Conservation (phyloP, 1,140 invertebrate genomes). For the Drosophila ohnishii region DNA sequence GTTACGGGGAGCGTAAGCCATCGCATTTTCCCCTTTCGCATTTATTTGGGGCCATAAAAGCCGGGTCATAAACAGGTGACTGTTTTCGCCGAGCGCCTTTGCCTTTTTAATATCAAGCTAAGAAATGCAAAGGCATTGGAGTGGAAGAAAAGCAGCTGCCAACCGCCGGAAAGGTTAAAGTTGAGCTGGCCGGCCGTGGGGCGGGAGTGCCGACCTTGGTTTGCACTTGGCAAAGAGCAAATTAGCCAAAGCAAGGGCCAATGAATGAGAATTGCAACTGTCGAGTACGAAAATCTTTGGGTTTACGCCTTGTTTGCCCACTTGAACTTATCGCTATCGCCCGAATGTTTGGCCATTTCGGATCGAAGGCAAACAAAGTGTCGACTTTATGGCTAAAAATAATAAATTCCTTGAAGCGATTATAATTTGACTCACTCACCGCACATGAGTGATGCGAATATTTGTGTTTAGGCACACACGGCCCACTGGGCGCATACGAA, state of each 20-base stretch:
- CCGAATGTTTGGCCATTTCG: conserved; percentile 18
- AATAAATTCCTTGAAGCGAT: conserved; percentile 33
- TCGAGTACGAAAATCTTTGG: conserved; percentile 25
- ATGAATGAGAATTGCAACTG: conserved; percentile 21
- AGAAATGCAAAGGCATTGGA: conserved; percentile 55
- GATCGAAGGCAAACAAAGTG: conserved; percentile 19
- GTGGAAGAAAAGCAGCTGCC: conserved; percentile 49
- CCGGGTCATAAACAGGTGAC: conserved; percentile 46
- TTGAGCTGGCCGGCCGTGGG: conserved; percentile 5
- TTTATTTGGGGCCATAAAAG: conserved; percentile 38
- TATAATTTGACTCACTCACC: conserved; percentile 33
- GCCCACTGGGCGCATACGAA: conserved; percentile 56
- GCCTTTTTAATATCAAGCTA: conserved; percentile 42
- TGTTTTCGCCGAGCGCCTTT: conserved; percentile 28
- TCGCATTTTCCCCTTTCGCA: conserved; percentile 22
- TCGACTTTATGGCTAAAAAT: conserved; percentile 40
- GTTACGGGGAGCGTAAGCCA: conserved; percentile 2
- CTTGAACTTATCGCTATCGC: conserved; percentile 34
- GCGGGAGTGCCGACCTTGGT: conserved; percentile 33
- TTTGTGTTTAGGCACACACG: conserved; percentile 42
- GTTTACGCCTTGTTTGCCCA: conserved; percentile 12
- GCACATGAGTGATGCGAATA: conserved; percentile 64
- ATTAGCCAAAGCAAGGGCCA: conserved; percentile 13
- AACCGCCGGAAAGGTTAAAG: conserved; percentile 48
- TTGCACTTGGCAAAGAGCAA: conserved; percentile 34